Base-by-base conservation (phyloP, 2,113 vertebrate genomes). In the Trogon surrucura region DNA sequence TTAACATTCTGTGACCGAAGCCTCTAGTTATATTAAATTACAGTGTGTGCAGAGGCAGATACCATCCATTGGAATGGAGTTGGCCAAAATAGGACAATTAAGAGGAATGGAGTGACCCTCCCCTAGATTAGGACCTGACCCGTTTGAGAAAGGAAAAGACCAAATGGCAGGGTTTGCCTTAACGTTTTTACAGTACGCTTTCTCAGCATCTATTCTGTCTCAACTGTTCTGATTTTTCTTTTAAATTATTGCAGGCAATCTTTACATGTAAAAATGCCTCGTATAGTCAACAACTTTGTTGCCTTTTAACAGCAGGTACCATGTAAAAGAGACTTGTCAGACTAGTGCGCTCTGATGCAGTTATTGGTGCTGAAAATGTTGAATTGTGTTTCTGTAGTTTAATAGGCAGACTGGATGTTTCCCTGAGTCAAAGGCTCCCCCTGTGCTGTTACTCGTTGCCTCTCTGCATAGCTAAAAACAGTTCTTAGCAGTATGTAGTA, bases 1-100 rank as follows among this genome's bases (percentile, higher is more conserved):
- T 95, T 92, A 91, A 84, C 50, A 89, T 94, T 78, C 78, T 73
- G 71, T 91, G 83, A 36, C 88, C 89, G 60, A 73, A 72, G 70
- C 51, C 66, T 69, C 38, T 67, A 67, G 66, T 69, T 88, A 34
- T 75, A 60, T 87, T 91, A 89, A 85, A 84, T 94, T 73, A 38
- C 38, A 80, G 23, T 67, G 53, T 70, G 56, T 86, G 66, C 70
- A 41, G 72, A 88, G 57, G 75, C 64, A 94, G 82, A 81, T 57
- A 71, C 38, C 41, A 69, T 86, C 74, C 72, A 30, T 47, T 87
- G 77, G 75, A 96, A 94, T 18, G 47, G 69, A 91, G 53, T 36
- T 94, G 80, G 75, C 71, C 64, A 53, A 70, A 92, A 36, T 14
- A 61, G 70, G 64, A 44, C 80, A 79, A 89, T 64, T 58, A 20